Conservation (phyloP, 2,113 vertebrate genomes). For the Telmatochromis sp. region DNA sequence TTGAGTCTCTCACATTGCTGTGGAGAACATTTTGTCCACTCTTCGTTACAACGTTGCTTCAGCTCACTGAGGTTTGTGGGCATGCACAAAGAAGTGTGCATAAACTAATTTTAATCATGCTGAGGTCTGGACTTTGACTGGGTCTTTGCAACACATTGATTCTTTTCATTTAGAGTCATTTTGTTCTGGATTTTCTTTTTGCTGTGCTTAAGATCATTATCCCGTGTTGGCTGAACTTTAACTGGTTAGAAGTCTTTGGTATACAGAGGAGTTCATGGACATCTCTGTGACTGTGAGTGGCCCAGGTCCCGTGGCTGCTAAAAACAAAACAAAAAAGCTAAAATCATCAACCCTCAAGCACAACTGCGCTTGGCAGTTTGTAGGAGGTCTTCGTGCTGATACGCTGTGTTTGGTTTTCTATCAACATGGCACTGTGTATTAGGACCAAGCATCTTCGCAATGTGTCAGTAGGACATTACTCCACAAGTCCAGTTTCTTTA, state of each 20-base stretch:
- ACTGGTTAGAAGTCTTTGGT: neutral
- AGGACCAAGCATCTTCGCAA: neutral
- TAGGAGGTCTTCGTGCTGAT: neutral
- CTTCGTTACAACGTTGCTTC: neutral
- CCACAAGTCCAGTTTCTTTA: neutral
- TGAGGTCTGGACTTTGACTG: neutral
- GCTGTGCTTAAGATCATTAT: neutral
- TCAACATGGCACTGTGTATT: neutral
- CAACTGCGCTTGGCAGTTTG: neutral
- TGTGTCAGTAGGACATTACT: neutral
- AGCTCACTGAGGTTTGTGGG: neutral
- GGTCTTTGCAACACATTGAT: neutral
- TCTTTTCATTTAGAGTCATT: neutral
- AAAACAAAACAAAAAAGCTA: neutral
- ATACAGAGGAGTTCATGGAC: neutral
- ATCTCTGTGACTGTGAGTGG: neutral
- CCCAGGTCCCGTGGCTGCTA: neutral
- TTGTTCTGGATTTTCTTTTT: neutral
- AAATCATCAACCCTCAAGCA: neutral
- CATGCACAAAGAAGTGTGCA: neutral
- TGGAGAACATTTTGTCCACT: neutral
- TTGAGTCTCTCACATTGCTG: neutral
- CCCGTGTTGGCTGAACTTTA: neutral
- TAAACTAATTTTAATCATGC: neutral
- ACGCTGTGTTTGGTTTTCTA: neutral